These are phyloP conservation scores for Cheiracanthium punctorium DNA, from an alignment of 2,888 invertebrate species.

Conservation along the genomic window DNA sequence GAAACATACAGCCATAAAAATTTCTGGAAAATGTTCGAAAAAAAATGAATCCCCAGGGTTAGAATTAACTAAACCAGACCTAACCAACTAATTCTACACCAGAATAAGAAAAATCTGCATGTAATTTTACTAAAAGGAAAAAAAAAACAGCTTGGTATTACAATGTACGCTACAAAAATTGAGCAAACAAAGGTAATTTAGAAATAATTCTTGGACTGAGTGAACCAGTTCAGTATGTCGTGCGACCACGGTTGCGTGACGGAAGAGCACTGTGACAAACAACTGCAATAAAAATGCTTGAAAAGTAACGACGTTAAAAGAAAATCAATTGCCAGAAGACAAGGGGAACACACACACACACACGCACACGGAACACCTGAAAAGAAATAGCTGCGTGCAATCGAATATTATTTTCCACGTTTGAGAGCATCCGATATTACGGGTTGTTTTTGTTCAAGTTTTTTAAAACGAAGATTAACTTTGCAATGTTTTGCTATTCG, in stretches of 20 bases:
- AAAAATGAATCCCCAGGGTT: too few relatives aligned
- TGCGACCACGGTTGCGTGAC: neutral
- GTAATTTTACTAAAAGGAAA: too few relatives aligned
- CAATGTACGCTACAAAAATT: too few relatives aligned
- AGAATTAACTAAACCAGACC: too few relatives aligned
- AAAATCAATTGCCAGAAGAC: neutral
- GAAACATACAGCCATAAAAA: too few relatives aligned
- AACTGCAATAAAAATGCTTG: neutral
- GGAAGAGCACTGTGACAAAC: neutral
- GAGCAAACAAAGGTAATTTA: too few relatives aligned
- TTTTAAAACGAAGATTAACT: too few relatives aligned
- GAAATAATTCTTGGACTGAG: neutral
- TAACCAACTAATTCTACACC: too few relatives aligned
- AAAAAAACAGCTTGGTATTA: too few relatives aligned
- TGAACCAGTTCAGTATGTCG: slow-evolving; percentile 2
- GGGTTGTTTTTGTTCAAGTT: neutral
- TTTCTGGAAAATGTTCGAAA: too few relatives aligned
- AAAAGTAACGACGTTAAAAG: slow-evolving; percentile 10
- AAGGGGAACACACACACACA: neutral
- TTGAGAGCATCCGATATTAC: neutral
- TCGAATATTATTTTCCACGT: neutral
- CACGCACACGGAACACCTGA: neutral
- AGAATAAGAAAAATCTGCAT: too few relatives aligned
- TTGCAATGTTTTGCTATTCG: too few relatives aligned
- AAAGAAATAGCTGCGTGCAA: neutral